Base-by-base conservation (phyloP, 2,888 invertebrate species). In the Dione vanillae region DNA sequence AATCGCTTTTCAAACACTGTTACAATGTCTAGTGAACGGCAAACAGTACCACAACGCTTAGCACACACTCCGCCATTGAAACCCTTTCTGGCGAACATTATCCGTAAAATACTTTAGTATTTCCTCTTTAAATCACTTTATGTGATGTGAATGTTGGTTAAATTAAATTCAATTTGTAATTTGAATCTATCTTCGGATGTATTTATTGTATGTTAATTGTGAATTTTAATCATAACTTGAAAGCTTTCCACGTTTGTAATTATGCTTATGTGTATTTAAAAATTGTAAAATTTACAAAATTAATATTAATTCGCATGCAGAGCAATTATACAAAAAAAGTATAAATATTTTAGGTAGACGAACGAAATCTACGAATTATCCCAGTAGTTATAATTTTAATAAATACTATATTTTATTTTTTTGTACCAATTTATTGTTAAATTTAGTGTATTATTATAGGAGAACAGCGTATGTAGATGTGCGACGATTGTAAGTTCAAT, bases 31-130 rank as follows among this genome's bases (percentile, higher is more conserved):
- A 56, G 16, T 40, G 56, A 37, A 56, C 12, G 40, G 56, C 37
- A 56, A 56, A 37, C 16, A 56, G 37, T 16, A n/a, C 37, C 16
- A 35, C 37, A 40, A 16, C 16, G 56, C 56, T 56, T 16, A 56
- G 56, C n/a, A 56, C 56, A 56, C 37, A 56, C 37, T 16, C n/a
- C 16, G 37, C 67, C 40, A 51, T 59, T 59, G 59, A 59, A 49
- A 51, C 41, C n/a, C 27, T 41, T 14, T 40, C 41, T 58, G 49
- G 16, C 49, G 16, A 59, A 59, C 47, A 37, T 37, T 59, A 19
- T 47, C 58, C 49, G 41, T 59, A 49, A 49, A 67, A 49, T 59
- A n/a, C n/a, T n/a, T n/a, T n/a, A n/a, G n/a, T n/a, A 41, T 59
- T 65, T 51, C 27, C 49, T 51, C 19, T 59, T 59, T 20, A n/a